A percentile compares a stretch with the other conserved stretches of the same genome.
Evolutionary conservation across 2,113 vertebrate genomes (phyloP).

Genomic region (Heterochromis multidens): DNA sequence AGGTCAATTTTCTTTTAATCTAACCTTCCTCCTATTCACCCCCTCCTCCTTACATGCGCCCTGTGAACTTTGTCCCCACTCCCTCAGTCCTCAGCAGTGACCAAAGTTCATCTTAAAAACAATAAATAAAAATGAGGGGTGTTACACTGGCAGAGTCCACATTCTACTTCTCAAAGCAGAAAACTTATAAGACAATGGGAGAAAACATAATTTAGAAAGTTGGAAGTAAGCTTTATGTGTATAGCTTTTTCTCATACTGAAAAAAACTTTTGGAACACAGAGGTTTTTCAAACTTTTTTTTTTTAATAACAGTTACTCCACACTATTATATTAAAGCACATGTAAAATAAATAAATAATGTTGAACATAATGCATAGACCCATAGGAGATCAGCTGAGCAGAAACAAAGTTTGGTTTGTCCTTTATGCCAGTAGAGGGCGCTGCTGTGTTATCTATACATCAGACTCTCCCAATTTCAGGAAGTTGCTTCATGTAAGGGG

Average conservation of each 20-base stretch:
- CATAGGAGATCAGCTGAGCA: neutral
- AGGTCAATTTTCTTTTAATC: slow-evolving; percentile 71
- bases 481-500: neutral
- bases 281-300: neutral
- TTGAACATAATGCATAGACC: neutral
- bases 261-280: neutral
- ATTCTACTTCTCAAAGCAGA: neutral
- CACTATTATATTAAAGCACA: neutral
- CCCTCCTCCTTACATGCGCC: slow-evolving; percentile 59
- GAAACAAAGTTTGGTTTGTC: neutral
- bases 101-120: slow-evolving; percentile 71
- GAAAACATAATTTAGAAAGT: neutral
- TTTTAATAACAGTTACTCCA: neutral
- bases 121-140: slow-evolving; percentile 51
- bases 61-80: slow-evolving; percentile 78
- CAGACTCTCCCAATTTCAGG: neutral
- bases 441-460: neutral
- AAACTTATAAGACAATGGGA: neutral
- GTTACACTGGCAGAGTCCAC: neutral
- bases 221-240: neutral
- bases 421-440: slow-evolving; percentile 30
- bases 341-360: neutral
- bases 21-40: slow-evolving; percentile 64
- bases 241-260: neutral
- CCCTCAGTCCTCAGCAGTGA: slow-evolving; percentile 58